Base-by-base conservation (phyloP, 1,140 invertebrate genomes). In the Mamestra configurata region DNA sequence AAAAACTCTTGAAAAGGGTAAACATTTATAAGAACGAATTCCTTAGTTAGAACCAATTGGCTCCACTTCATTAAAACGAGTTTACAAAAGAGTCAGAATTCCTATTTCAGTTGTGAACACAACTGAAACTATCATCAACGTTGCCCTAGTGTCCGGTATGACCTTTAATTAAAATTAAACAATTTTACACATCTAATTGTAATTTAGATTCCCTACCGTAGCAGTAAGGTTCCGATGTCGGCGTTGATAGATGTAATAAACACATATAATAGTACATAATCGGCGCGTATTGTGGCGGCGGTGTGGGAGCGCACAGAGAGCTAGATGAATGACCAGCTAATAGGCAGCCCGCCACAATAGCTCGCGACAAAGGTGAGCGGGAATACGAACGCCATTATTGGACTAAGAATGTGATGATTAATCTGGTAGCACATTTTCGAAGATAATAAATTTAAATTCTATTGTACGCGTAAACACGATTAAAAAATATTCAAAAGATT, bases 221-320 rank as follows among this genome's bases (percentile, higher is more conserved):
- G n/a, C 73, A 61, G 57, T 76, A 76, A 70, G 35, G 68, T 82
- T 43, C 70, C 79, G 75, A 68, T 77, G 78, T 84, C 82, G 85
- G 82, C 82, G 81, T 72, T 82, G 82, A 85, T 84, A 84, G 83
- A 86, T 85, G 83, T 85, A 86, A 88, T 89, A 87, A 89, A 86
- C 85, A 89, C 84, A 82, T 80, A 87, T 89, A 89, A 89, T 89
- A 66, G 87, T 85, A 82, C 81, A 84, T 89, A 89, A 89, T 89
- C 80, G 86, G 85, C 76, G 82, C 77, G 80, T 82, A 87, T 87
- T 88, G 84, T 86, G 73, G 70, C 55, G 76, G 83, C 83, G 72
- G 72, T 80, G 81, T 82, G 79, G 79, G 71, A 82, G 79, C 76
- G 59, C 82, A 77, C 83, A 80, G 77, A 79, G 71, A 77, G 59